Conservation (phyloP, 2,797 vertebrate genomes). For the Sebastes hopkinsi region DNA sequence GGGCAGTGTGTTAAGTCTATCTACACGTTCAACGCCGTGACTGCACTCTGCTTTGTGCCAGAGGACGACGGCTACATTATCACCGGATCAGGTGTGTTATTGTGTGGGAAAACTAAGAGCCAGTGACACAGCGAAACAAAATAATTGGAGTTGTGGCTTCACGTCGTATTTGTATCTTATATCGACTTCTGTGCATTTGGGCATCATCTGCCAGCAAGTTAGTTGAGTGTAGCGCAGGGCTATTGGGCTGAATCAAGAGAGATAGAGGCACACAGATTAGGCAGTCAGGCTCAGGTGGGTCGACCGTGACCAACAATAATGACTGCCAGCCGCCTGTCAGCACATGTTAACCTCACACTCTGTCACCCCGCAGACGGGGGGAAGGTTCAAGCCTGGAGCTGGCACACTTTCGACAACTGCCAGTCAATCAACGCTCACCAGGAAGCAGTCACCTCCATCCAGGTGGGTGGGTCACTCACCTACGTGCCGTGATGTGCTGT, state of each 20-base stretch:
- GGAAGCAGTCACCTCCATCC: slow-evolving; percentile 83
- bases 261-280: slow-evolving; percentile 45
- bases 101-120: background rate
- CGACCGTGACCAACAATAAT: slow-evolving; percentile 62
- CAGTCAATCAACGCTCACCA: slow-evolving; percentile 84
- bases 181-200: background rate
- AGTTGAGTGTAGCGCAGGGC: slow-evolving; percentile 13
- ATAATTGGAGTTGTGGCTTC: slow-evolving; percentile 10
- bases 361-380: slow-evolving; percentile 81
- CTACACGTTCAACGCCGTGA: slow-evolving; percentile 86
- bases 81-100: slow-evolving; percentile 80
- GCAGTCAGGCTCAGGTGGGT: slow-evolving; percentile 71
- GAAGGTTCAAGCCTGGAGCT: slow-evolving; percentile 88
- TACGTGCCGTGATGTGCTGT: background rate
- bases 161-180: background rate
- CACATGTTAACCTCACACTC: slow-evolving; percentile 66
- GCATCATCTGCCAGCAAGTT: slow-evolving; percentile 38
- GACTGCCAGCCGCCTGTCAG: slow-evolving; percentile 68
- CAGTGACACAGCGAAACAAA: slow-evolving; percentile 4
- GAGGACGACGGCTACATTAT: slow-evolving; percentile 81
- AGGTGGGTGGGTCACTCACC: slow-evolving; percentile 77
- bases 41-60: slow-evolving; percentile 82
- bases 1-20: slow-evolving; percentile 86
- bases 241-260: slow-evolving; percentile 38
- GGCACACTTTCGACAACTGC: slow-evolving; percentile 82